Percentiles rank a stretch among this genome's conserved stretches.
Conservation (phyloP, 1,140 invertebrate species). For the Apis cerana region DNA sequence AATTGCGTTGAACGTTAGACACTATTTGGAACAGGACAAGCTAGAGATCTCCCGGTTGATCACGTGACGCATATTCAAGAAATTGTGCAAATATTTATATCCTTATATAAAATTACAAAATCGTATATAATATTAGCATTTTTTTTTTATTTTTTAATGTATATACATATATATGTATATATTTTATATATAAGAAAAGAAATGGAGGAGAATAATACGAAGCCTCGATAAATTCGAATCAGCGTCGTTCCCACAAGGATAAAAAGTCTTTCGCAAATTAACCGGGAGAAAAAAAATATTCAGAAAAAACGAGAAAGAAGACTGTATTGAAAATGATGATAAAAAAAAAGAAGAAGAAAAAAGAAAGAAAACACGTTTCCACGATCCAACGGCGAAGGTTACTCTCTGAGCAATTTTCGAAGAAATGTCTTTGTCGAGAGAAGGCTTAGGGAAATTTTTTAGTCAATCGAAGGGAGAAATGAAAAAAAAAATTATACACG, state of each 20-base stretch:
- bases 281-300: neutral
- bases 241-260: neutral
- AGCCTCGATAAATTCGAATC: slow-evolving; percentile 14
- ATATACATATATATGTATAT: slow-evolving; percentile 5
- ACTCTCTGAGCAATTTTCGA: slow-evolving; percentile 47
- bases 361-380: slow-evolving; percentile 28
- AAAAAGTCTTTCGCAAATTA: slow-evolving; percentile 6
- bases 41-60: too few relatives aligned
- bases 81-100: neutral
- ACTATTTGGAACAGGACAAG: neutral
- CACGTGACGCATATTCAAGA: neutral
- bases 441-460: slow-evolving; percentile 31
- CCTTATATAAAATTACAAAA: slow-evolving; percentile 11
- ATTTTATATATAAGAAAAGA: neutral
- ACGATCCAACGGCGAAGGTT: slow-evolving; percentile 27
- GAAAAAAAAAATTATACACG: slow-evolving; percentile 1
- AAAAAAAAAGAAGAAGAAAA: neutral
- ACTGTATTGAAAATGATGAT: neutral
- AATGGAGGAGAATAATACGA: slow-evolving; percentile 4
- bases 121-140: slow-evolving; percentile 10
- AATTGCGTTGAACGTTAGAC: neutral
- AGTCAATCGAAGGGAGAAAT: slow-evolving; percentile 31
- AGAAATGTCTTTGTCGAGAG: slow-evolving; percentile 53
- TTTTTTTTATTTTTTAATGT: neutral
- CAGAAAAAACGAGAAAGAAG: neutral